These are phyloP conservation scores for Orthonychiurus folsomi DNA, from an alignment of 2,888 invertebrate species.

Conservation along the genomic window DNA sequence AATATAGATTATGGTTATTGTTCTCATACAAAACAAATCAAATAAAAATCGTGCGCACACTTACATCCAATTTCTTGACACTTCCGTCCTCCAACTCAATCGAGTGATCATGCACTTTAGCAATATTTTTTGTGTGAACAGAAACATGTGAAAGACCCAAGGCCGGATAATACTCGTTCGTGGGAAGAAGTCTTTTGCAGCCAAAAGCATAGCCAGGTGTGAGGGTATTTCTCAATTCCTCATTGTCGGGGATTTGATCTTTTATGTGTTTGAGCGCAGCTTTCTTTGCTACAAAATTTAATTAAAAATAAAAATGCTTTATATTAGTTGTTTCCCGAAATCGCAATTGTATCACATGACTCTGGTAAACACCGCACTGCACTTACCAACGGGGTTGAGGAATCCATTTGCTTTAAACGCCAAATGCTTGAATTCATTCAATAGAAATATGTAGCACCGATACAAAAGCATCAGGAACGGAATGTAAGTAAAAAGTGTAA, in stretches of 20 bases:
- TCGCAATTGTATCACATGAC: not conserved
- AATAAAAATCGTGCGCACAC: not conserved
- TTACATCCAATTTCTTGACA: slow-evolving; percentile 10
- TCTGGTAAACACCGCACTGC: too few relatives aligned
- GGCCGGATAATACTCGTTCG: slow-evolving; percentile 27
- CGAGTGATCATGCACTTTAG: slow-evolving; percentile 6
- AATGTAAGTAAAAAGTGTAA: slow-evolving; percentile 16
- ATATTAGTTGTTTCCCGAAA: not conserved
- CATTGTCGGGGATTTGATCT: slow-evolving; percentile 8
- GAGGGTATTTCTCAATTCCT: slow-evolving; percentile 12
- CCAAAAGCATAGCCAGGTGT: slow-evolving; percentile 30
- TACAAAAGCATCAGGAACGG: slow-evolving; percentile 19
- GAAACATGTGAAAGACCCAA: slow-evolving; percentile 23
- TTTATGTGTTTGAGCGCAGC: slow-evolving; percentile 1
- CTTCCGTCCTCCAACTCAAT: slow-evolving; percentile 6
- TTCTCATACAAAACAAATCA: not conserved
- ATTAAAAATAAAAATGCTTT: too few relatives aligned
- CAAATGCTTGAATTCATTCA: slow-evolving; percentile 5
- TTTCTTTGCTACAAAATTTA: not conserved
- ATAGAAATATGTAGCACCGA: slow-evolving; percentile 14
- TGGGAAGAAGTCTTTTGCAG: slow-evolving; percentile 30
- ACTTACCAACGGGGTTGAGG: not conserved
- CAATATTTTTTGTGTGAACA: slow-evolving; percentile 8
- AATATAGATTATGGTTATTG: not conserved
- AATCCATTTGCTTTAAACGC: slow-evolving; percentile 1